Conservation (phyloP, 1,140 invertebrate species). For the Helicorthomorpha holstii region DNA sequence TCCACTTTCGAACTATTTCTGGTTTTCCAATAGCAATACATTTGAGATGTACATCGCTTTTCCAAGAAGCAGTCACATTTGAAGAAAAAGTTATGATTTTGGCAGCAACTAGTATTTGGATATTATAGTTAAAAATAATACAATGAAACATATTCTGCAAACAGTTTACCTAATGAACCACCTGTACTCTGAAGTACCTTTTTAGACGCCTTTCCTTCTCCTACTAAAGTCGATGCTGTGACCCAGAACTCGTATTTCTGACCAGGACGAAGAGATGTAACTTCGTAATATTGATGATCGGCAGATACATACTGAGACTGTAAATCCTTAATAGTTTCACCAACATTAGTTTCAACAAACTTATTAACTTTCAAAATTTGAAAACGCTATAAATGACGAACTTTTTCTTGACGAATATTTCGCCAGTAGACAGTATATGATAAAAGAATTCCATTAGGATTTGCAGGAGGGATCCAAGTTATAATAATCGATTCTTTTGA, state of each 20-base stretch:
- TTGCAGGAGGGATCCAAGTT: slow-evolving; percentile 77
- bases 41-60: slow-evolving; percentile 74
- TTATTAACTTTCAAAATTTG: no score
- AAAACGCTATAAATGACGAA: no score
- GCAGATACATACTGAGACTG: no score
- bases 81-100: slow-evolving; percentile 85
- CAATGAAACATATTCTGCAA: no score
- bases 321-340: no score
- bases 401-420: slow-evolving; percentile 3
- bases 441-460: slow-evolving; percentile 79
- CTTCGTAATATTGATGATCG: no score
- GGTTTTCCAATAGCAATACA: slow-evolving; percentile 80
- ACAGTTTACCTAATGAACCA: no score
- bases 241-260: slow-evolving; percentile 86
- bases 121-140: no score
- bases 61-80: slow-evolving; percentile 71
- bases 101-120: slow-evolving; percentile 83
- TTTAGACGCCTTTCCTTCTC: no score
- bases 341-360: no score
- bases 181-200: no score
- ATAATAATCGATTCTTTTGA: slow-evolving; percentile 76
- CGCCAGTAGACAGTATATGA: slow-evolving; percentile 79
- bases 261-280: no score
- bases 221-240: slow-evolving; percentile 77
- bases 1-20: slow-evolving; percentile 66